Conservation (phyloP, 1,140 invertebrate species). For the Lucilia cuprina region DNA sequence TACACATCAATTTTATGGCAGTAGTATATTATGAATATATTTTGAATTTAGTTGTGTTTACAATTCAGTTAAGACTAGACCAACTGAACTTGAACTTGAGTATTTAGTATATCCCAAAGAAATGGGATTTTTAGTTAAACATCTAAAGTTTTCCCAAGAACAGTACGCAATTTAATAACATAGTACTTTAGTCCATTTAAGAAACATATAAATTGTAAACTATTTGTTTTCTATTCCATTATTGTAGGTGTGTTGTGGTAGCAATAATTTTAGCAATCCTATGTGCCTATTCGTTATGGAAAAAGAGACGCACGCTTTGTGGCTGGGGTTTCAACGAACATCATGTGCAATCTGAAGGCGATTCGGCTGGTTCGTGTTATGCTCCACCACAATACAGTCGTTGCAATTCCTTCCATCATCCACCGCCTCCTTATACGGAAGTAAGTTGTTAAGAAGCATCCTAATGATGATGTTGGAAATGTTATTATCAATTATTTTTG, state of each 20-base stretch:
- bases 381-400: constrained; percentile 79
- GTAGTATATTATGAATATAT: too few relatives aligned
- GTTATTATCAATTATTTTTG: not conserved
- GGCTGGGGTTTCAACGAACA: constrained; percentile 64
- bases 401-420: constrained; percentile 79
- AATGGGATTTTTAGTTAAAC: constrained; percentile 55
- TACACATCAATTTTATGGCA: too few relatives aligned
- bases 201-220: not conserved
- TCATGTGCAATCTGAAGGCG: constrained; percentile 70
- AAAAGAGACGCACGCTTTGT: constrained; percentile 66
- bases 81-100: not conserved
- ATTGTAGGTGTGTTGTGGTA: constrained; percentile 68
- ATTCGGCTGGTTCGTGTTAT: constrained; percentile 77
- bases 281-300: constrained; percentile 74
- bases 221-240: constrained; percentile 10
- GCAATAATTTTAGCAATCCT: constrained; percentile 68
- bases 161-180: constrained; percentile 45
- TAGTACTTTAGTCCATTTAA: not conserved
- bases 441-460: constrained; percentile 61
- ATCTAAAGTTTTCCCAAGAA: constrained; percentile 49
- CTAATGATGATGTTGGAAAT: not conserved
- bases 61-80: too few relatives aligned
- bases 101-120: not conserved
- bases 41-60: too few relatives aligned
- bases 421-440: constrained; percentile 82